Evolutionary conservation across 1,140 invertebrate genomes (phyloP), one percentile per base, ranked within the genome.

Genomic region (Armadillidium nasatum): DNA sequence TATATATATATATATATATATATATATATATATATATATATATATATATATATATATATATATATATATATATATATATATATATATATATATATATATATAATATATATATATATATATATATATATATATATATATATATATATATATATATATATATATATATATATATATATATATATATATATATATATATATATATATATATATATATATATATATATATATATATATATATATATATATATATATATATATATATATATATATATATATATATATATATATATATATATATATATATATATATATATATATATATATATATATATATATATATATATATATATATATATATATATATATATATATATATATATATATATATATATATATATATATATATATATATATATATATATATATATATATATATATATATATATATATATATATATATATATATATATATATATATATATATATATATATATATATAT

Each of bases 61-160:
- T 15, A 67, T 67, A 67, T 67, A 67, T 67, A 15, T 67, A 15
- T 67, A 15, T 67, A 15, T 67, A 15, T 67, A 15, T 67, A 15
- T 67, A 15, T 67, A 15, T 67, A 15, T 67, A 15, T 67, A 15
- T 67, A 15, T 67, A 15, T 67, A 67, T 67, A 15, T 67, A 15
- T 67, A 15, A 15, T 66, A 21, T 66, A 21, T 66, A 21, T 66
- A 21, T 66, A 21, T 66, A 21, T 66, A 21, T 67, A 67, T 67
- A 67, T 67, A 67, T 15, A 67, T 67, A 67, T 67, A 67, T 67
- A 67, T 67, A 67, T 67, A 67, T 67, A 67, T 67, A 67, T 67
- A 67, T 67, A 67, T 15, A 67, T 67, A 67, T 67, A 67, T 67
- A 67, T 67, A 67, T 67, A 67, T 67, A 67, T 67, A 67, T 67